These are phyloP conservation scores for Pseudomugil tenellus DNA, from an alignment of 2,797 vertebrate species.

Conservation along the genomic window DNA sequence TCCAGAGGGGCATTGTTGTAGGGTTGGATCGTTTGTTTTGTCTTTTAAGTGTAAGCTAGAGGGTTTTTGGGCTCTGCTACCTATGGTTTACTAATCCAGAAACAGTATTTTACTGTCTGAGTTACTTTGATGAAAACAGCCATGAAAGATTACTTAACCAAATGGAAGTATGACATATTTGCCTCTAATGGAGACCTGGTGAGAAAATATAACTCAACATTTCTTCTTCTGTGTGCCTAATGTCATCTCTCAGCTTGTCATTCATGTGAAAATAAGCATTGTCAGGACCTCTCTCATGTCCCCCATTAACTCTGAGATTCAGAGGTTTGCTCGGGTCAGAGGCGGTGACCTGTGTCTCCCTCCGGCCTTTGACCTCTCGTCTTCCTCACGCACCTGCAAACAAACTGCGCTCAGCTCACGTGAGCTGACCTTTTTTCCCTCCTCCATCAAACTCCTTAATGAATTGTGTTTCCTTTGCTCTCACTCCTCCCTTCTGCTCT, in stretches of 20 bases:
- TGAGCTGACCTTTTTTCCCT: constrained; percentile 19
- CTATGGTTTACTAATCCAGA: constrained; percentile 18
- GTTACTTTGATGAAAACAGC: constrained; percentile 8
- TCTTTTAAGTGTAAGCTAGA: constrained; percentile 37
- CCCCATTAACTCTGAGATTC: constrained; percentile 43
- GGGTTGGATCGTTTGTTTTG: constrained; percentile 47
- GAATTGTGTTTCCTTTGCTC: constrained; percentile 11
- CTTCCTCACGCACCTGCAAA: constrained; percentile 41
- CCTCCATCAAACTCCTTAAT: not conserved
- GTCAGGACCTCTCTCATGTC: constrained; percentile 35
- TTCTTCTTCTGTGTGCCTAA: constrained; percentile 3
- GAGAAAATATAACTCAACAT: not conserved
- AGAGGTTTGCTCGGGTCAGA: constrained; percentile 30
- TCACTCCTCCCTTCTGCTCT: not conserved
- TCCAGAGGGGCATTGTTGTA: constrained; percentile 36
- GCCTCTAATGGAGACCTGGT: not conserved
- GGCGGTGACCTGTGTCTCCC: constrained; percentile 44
- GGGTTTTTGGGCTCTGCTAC: constrained; percentile 36
- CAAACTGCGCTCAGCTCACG: constrained; percentile 9
- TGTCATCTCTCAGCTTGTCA: constrained; percentile 22
- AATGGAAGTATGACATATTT: not conserved
- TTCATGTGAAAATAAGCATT: constrained; percentile 17
- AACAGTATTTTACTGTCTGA: constrained; percentile 13
- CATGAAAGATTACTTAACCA: not conserved
- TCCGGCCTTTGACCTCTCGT: constrained; percentile 32